These are phyloP conservation scores for crab-eating macaque (Macaca fascicularis) DNA, from an alignment of 2,113 vertebrate genomes.

Conservation along the genomic window DNA sequence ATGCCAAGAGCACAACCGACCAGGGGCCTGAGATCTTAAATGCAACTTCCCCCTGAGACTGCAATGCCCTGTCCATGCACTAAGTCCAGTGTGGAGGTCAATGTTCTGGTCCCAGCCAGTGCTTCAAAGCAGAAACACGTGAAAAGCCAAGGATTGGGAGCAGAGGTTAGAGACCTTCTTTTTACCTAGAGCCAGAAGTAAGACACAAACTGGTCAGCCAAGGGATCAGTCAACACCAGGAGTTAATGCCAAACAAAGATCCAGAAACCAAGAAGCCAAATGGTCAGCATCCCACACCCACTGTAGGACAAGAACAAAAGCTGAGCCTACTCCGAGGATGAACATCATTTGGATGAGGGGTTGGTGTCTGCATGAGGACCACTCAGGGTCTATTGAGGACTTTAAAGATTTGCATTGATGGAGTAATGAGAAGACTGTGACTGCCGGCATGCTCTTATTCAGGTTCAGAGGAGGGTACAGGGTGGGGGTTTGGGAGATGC, in stretches of 20 bases:
- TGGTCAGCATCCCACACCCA: neutral
- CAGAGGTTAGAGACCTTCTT: neutral
- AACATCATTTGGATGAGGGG: neutral
- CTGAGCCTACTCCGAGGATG: neutral
- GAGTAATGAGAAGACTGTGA: neutral
- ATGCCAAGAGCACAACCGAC: neutral
- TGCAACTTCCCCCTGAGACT: neutral
- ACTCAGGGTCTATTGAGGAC: no score
- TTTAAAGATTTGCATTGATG: neutral
- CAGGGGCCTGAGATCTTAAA: no score
- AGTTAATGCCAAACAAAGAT: neutral
- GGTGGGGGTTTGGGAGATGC: neutral
- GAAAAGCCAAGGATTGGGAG: neutral
- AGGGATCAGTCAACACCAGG: neutral
- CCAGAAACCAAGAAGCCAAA: neutral
- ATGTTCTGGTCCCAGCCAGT: neutral
- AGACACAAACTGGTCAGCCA: neutral
- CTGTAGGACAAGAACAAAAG: neutral
- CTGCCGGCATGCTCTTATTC: neutral
- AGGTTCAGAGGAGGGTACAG: neutral
- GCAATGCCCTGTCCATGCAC: no score
- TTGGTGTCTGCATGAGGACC: neutral
- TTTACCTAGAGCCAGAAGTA: neutral
- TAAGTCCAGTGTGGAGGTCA: neutral
- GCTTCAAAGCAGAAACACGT: neutral